Evolutionary conservation across 2,888 invertebrate genomes (phyloP).

Genomic region (Calephelis perditalis): DNA sequence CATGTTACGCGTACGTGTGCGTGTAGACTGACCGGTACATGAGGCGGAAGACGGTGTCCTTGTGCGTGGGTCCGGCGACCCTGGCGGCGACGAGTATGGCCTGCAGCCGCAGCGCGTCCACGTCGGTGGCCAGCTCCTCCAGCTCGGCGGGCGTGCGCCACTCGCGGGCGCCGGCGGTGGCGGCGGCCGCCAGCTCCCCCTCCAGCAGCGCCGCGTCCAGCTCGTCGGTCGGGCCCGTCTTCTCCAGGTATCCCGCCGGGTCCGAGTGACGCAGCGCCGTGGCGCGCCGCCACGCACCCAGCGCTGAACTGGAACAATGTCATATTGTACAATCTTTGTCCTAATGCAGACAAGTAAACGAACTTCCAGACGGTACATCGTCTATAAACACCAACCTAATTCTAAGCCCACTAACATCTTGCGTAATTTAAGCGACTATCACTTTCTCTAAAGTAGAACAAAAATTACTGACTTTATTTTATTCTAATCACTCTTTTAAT

Average conservation of each 20-base stretch:
- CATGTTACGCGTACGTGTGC: too few species aligned
- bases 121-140: conserved; percentile 84
- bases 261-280: conserved; percentile 37
- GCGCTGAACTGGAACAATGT: conserved; percentile 45
- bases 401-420: too few species aligned
- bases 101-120: conserved; percentile 92
- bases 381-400: too few species aligned
- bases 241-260: conserved; percentile 33
- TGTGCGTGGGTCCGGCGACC: conserved; percentile 90
- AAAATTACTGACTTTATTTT: too few species aligned
- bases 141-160: conserved; percentile 86
- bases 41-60: conserved; percentile 89
- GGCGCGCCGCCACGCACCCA: conserved; percentile 89
- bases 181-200: conserved; percentile 82
- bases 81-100: conserved; percentile 92
- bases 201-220: conserved; percentile 27
- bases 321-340: too few species aligned
- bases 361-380: too few species aligned
- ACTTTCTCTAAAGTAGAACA: too few species aligned
- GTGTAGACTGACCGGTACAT: conserved; percentile 77
- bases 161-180: conserved; percentile 84
- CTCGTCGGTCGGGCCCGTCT: conserved; percentile 27
- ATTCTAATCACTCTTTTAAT: too few species aligned
- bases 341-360: too few species aligned
- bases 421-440: too few species aligned